Conservation (phyloP, 35 echinoderm and acorn worm species). For the Lytechinus pictus region DNA sequence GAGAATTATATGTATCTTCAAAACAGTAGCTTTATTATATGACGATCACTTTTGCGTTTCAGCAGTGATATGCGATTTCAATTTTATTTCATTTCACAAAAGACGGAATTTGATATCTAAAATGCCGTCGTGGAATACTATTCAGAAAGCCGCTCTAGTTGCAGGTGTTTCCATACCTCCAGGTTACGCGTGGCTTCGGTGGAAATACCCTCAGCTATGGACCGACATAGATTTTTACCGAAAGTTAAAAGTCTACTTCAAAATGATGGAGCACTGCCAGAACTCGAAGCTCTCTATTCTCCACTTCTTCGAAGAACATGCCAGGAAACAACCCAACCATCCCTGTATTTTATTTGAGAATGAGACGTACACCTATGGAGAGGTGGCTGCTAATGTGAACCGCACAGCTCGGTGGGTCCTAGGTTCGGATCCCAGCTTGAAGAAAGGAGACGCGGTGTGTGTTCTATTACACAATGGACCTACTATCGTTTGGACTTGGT, state of each 20-base stretch:
- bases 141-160: neutral
- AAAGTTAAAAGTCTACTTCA: neutral
- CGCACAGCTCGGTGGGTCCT: constrained; percentile 23
- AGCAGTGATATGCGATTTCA: too few relatives aligned
- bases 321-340: neutral
- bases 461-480: constrained; percentile 81
- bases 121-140: neutral
- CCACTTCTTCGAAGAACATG: constrained; percentile 10
- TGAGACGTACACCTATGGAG: constrained; percentile 26
- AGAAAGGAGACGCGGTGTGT: constrained; percentile 66
- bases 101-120: neutral
- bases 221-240: neutral
- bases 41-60: too few relatives aligned
- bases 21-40: too few relatives aligned
- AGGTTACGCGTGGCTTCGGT: constrained; percentile 29
- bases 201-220: constrained; percentile 11
- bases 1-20: too few relatives aligned
- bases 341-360: constrained; percentile 33
- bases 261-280: neutral
- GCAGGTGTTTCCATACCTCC: neutral
- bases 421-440: constrained; percentile 25
- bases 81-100: too few relatives aligned
- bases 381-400: neutral
- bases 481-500: constrained; percentile 59
- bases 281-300: neutral